A percentile compares a stretch with the other conserved stretches of the same genome.
phyloP scores from a whole-genome alignment of 1,140 invertebrate genomes.

The Schmidtea mediterranea region DNA sequence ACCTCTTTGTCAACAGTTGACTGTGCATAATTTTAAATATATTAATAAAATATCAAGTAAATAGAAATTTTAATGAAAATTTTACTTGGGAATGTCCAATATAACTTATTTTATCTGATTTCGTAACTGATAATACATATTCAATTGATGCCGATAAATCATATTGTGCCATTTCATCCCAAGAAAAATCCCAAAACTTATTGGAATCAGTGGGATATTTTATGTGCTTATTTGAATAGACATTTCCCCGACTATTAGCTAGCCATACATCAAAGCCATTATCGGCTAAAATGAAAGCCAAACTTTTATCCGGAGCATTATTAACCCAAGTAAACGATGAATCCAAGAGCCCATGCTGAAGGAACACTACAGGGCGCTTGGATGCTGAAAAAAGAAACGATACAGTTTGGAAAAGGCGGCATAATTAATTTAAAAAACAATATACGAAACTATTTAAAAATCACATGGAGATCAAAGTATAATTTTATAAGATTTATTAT shows the following conservation, averaged over 20 bases:
- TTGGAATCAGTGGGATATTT: slow-evolving; percentile 30
- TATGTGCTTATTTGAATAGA: slow-evolving; percentile 30
- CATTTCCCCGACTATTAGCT: slow-evolving; percentile 38
- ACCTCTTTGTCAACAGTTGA: too few relatives aligned
- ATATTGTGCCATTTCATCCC: slow-evolving; percentile 45
- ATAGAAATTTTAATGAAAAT: too few relatives aligned
- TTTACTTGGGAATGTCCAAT: slow-evolving; percentile 40
- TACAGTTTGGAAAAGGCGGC: too few relatives aligned
- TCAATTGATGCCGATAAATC: slow-evolving; percentile 43
- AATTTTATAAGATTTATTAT: too few relatives aligned
- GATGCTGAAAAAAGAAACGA: too few relatives aligned
- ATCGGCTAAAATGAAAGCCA: slow-evolving; percentile 29
- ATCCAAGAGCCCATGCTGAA: slow-evolving; percentile 16
- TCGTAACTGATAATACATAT: slow-evolving; percentile 31
- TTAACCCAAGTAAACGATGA: slow-evolving; percentile 12
- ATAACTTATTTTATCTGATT: slow-evolving; percentile 34
- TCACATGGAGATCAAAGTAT: too few relatives aligned
- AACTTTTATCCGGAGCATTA: slow-evolving; percentile 13
- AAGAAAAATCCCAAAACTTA: slow-evolving; percentile 42
- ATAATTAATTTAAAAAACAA: too few relatives aligned
- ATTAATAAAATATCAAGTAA: too few relatives aligned
- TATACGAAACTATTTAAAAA: too few relatives aligned
- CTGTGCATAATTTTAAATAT: too few relatives aligned
- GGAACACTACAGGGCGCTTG: slow-evolving; percentile 13
- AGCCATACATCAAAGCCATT: slow-evolving; percentile 46